phyloP scores from a whole-genome alignment of 1,140 invertebrate genomes.

The Triops cancriformis region DNA sequence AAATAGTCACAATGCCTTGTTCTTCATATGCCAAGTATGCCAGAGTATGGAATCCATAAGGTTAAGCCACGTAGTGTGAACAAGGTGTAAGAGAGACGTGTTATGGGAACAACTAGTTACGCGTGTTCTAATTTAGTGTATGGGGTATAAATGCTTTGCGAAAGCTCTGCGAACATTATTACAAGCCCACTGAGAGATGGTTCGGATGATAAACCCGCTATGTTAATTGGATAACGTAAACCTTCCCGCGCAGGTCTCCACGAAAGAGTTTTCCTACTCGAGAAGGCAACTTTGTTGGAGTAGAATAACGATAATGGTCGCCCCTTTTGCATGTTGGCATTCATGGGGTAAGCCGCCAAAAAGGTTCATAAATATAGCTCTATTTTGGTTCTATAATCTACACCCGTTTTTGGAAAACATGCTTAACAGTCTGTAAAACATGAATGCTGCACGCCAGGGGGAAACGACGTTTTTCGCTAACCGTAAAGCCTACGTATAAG shows the following conservation, averaged over 20 bases:
- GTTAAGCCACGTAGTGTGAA: not conserved
- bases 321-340: not conserved
- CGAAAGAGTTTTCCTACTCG: not conserved
- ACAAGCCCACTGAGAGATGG: not conserved
- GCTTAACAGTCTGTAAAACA: too few species aligned
- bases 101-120: not conserved
- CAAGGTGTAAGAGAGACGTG: not conserved
- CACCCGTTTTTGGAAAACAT: not conserved
- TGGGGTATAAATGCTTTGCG: not conserved
- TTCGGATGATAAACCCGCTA: not conserved
- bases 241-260: not conserved
- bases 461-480: too few species aligned
- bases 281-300: not conserved
- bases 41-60: too few species aligned
- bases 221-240: constrained; percentile 7
- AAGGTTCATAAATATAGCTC: not conserved
- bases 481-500: too few species aligned
- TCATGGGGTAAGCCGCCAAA: not conserved
- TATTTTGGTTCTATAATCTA: not conserved
- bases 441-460: too few species aligned
- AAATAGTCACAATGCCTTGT: too few species aligned
- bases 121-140: not conserved
- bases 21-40: too few species aligned
- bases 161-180: not conserved
- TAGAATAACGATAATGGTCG: constrained; percentile 3